Percentiles rank a stretch among this genome's conserved stretches.
phyloP scores from a whole-genome alignment of 2,113 vertebrate species.

The Neotoma lepida region DNA sequence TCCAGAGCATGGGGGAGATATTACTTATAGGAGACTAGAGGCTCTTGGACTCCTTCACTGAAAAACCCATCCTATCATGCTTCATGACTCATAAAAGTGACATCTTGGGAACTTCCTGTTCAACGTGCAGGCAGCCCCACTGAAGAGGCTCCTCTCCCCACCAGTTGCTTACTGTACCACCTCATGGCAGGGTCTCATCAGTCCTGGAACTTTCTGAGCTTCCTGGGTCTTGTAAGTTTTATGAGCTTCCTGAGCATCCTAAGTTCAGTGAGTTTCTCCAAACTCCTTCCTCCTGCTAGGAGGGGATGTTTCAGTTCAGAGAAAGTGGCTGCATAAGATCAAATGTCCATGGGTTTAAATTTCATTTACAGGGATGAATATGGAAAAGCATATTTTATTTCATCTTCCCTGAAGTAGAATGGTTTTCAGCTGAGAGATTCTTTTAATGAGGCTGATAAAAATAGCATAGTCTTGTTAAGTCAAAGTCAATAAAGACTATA shows the following conservation, averaged over 20 bases:
- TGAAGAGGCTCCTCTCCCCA: neutral
- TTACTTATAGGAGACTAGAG: neutral
- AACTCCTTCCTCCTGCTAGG: neutral
- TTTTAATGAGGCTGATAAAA: constrained; percentile 50
- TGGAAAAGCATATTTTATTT: neutral
- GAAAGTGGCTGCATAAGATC: neutral
- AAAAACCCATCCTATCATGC: neutral
- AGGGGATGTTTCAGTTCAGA: neutral
- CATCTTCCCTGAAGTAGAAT: constrained; percentile 45
- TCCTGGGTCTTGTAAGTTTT: neutral
- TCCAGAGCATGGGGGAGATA: neutral
- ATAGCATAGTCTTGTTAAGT: constrained; percentile 41
- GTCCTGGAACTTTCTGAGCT: neutral
- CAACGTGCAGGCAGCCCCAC: neutral
- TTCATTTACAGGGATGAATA: neutral
- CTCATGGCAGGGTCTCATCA: neutral
- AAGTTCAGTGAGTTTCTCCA: neutral
- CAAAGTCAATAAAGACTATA: constrained; percentile 56
- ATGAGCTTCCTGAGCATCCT: neutral
- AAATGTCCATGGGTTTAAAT: neutral
- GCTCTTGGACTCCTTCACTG: neutral
- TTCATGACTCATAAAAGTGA: neutral
- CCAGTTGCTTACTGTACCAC: neutral
- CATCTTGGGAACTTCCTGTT: neutral
- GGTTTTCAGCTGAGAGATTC: constrained; percentile 32